phyloP scores from a whole-genome alignment of 2,888 invertebrate genomes.

The Ecliptopera silaceata region DNA sequence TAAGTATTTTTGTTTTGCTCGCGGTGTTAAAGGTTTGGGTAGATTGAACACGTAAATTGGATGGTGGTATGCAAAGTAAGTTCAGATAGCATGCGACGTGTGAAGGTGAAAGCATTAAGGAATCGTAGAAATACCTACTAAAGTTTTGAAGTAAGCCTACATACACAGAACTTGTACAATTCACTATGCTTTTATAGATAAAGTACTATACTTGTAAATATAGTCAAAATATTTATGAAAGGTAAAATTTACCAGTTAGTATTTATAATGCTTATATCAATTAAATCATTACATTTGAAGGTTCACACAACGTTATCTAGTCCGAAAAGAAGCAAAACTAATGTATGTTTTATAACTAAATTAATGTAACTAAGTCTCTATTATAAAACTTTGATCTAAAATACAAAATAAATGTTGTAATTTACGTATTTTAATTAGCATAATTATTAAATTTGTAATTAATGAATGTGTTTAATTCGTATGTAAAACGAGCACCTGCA shows the following conservation, averaged over 20 bases:
- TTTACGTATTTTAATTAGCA: constrained; percentile 23
- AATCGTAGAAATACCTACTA: constrained; percentile 2
- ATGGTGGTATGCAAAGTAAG: constrained; percentile 12
- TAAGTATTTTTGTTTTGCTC: background rate
- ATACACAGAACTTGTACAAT: background rate
- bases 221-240: too few relatives aligned
- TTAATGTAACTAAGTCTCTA: too few relatives aligned
- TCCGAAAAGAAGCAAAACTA: too few relatives aligned
- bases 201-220: too few relatives aligned
- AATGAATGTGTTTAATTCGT: constrained; percentile 41
- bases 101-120: constrained; percentile 15
- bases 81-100: constrained; percentile 23
- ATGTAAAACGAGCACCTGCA: constrained; percentile 54
- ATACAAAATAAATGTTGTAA: constrained; percentile 13
- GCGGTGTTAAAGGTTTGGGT: background rate
- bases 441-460: constrained; percentile 33
- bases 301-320: too few relatives aligned
- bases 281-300: too few relatives aligned
- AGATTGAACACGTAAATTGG: constrained; percentile 29
- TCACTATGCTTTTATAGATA: too few relatives aligned
- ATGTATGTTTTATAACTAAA: too few relatives aligned
- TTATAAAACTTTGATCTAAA: background rate
- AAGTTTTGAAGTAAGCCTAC: background rate
- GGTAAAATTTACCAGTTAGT: too few relatives aligned
- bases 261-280: too few relatives aligned